These are phyloP conservation scores for Mus pahari DNA, from an alignment of 2,113 vertebrate genomes.

Conservation along the genomic window DNA sequence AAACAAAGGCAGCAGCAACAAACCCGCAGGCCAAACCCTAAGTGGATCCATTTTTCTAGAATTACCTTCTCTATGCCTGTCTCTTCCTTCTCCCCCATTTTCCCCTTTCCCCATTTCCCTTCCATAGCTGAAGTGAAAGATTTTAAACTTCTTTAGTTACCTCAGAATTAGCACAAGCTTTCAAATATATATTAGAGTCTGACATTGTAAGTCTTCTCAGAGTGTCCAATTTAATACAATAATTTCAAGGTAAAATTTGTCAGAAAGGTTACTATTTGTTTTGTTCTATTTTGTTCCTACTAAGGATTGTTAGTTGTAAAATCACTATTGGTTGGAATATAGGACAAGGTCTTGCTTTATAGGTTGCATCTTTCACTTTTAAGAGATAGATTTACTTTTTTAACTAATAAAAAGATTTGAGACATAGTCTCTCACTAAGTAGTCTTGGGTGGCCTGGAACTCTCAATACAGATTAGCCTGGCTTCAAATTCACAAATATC, in stretches of 20 bases:
- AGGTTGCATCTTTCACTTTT: background rate
- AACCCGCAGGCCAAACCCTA: background rate
- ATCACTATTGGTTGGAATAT: constrained; percentile 1
- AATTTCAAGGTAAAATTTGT: constrained; percentile 37
- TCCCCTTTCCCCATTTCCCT: background rate
- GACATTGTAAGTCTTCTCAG: background rate
- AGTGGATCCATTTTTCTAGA: background rate
- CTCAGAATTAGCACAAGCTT: background rate
- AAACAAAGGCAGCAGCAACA: background rate
- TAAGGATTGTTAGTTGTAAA: background rate
- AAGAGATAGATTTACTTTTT: background rate
- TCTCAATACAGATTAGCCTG: background rate
- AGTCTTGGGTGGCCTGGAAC: background rate
- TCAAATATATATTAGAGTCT: background rate
- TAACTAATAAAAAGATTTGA: background rate
- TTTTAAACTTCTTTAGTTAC: background rate
- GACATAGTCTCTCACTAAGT: background rate
- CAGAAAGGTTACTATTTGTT: background rate
- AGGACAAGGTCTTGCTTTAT: background rate
- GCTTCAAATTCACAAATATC: background rate
- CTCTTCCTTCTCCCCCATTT: background rate
- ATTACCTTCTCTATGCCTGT: background rate
- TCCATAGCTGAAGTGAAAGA: background rate
- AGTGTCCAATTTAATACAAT: background rate
- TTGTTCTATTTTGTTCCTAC: background rate